Percentiles rank a stretch among this genome's conserved stretches.
Evolutionary conservation across 2,113 vertebrate species (phyloP).

Genomic region (human (Homo sapiens)): GRCh38 chr22:24000001-24000500

Average conservation of each 20-base stretch:
- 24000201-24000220: slow-evolving; percentile 84
- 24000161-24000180: slow-evolving; percentile 80
- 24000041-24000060: background rate
- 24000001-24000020: background rate
- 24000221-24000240: slow-evolving; percentile 79
- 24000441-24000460: background rate
- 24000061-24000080: slow-evolving; percentile 88
- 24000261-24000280: background rate
- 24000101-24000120: slow-evolving; percentile 88
- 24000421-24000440: background rate
- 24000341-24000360: background rate
- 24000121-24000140: slow-evolving; percentile 85
- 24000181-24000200: slow-evolving; percentile 78
- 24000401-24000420: background rate
- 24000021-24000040: background rate
- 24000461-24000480: background rate
- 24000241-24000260: slow-evolving; percentile 83
- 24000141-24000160: slow-evolving; percentile 88
- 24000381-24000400: background rate
- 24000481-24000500: background rate
- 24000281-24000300: no score
- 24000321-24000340: background rate
- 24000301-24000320: background rate
- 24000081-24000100: slow-evolving; percentile 89
- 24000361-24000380: background rate